Base-by-base conservation (phyloP, 2,113 vertebrate species). In the Albula glossodonta region DNA sequence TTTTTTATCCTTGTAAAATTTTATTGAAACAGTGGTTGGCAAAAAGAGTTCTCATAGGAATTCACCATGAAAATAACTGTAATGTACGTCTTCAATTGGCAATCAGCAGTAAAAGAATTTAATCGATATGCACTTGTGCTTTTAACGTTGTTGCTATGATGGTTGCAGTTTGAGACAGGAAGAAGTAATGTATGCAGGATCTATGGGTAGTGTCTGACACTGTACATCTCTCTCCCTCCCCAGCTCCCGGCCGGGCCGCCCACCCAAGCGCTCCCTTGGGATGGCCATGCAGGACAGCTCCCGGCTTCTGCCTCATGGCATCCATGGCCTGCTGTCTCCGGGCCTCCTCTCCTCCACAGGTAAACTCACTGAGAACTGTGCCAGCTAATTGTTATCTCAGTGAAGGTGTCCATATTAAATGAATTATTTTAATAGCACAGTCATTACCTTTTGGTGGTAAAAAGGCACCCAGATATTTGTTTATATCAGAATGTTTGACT, bases 301-400 rank as follows among this genome's bases (percentile, higher is more conserved):
- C 0, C 93, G 90, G 83, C 93, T 97, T 25, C 92, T 96, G 89
- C 92, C 96, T 89, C 96, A 95, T 74, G 93, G 94, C 87, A 93
- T 97, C 2, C 95, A 95, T 52, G 93, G 95, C 88, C 93, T 97
- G 85, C 91, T 96, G 90, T 96, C 96, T 15, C 94, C 95, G 85
- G 94, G 95, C 88, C 93, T 96, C 86, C 96, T 96, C 91, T 96
- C 95, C 85, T 93, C 94, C 0, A 95, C 96, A 96, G 96, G 96
- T 97, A 92, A 93, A 93, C 93, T 79, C 41, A 15, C 86, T 91
- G 31, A 41, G 31, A 41, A 41, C 31, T 41, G 31, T 41, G 31
- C 31, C 31, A 41, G 31, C 31, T 41, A 41, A 41, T 41, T 41
- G 31, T 41, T 41, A 41, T 41, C 31, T 41, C 31, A 41, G 31